Evolutionary conservation across 2,797 vertebrate species (phyloP).

Genomic region (Phataginus tricuspis): DNA sequence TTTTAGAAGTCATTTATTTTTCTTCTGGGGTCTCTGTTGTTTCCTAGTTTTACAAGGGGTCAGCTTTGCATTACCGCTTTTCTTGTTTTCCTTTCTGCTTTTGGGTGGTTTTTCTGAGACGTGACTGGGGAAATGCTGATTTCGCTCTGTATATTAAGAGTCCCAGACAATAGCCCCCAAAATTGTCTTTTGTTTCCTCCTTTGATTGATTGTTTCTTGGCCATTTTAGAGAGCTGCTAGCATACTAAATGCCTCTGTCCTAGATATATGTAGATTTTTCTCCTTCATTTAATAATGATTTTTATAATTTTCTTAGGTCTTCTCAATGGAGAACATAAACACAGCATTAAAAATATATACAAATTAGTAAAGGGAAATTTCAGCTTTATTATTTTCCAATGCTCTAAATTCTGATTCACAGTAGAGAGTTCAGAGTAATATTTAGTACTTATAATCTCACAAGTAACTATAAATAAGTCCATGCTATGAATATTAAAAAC

Average conservation of each 20-base stretch:
- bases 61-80: background rate
- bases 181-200: background rate
- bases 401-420: slow-evolving; percentile 6
- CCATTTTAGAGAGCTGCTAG: background rate
- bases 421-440: background rate
- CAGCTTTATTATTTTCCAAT: background rate
- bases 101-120: background rate
- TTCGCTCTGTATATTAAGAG: background rate
- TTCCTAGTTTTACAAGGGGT: background rate
- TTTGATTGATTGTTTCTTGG: background rate
- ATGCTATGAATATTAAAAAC: background rate
- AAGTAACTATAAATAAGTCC: background rate
- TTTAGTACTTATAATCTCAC: background rate
- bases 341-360: background rate
- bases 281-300: background rate
- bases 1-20: background rate
- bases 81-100: background rate
- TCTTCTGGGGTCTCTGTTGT: background rate
- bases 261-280: background rate
- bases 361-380: background rate
- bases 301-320: background rate
- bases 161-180: background rate
- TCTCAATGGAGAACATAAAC: background rate
- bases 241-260: background rate
- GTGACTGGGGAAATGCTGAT: background rate